Evolutionary conservation across 2,113 vertebrate genomes (phyloP).

Genomic region (Pycnonotus jocosus): DNA sequence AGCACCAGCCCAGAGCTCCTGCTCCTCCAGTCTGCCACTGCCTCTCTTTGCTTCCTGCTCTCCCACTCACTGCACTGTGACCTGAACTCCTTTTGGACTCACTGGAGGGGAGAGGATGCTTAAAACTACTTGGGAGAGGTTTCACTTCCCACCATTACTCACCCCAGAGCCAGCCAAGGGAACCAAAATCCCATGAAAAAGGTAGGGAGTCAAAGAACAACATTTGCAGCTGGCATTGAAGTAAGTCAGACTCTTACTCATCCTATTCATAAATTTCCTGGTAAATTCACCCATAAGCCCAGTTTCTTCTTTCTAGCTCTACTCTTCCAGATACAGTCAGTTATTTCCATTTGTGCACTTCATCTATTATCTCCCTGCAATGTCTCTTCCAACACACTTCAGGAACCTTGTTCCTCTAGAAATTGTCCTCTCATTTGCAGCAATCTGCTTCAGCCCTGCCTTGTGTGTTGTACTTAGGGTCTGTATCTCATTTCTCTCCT

Average conservation of each 20-base stretch:
- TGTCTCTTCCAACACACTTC: accelerated
- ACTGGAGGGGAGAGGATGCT: background rate
- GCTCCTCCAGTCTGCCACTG: background rate
- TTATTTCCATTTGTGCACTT: background rate
- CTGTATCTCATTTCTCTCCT: background rate
- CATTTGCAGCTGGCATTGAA: background rate
- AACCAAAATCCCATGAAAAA: background rate
- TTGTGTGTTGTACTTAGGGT: background rate
- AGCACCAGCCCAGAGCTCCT: background rate
- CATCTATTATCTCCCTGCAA: background rate
- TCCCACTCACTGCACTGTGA: background rate
- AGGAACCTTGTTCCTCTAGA: background rate
- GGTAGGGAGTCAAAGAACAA: background rate
- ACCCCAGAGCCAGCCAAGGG: background rate
- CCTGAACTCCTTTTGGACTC: background rate
- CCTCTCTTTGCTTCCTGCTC: background rate
- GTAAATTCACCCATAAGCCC: background rate
- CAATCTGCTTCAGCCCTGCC: background rate
- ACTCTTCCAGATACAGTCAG: background rate
- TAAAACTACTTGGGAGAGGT: background rate
- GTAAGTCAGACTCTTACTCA: background rate
- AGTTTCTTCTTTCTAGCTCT: background rate
- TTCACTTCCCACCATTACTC: background rate
- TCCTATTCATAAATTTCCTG: background rate
- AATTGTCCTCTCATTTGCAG: background rate